phyloP scores from a whole-genome alignment of 2,113 vertebrate species.

The Emydura subglobosa region DNA sequence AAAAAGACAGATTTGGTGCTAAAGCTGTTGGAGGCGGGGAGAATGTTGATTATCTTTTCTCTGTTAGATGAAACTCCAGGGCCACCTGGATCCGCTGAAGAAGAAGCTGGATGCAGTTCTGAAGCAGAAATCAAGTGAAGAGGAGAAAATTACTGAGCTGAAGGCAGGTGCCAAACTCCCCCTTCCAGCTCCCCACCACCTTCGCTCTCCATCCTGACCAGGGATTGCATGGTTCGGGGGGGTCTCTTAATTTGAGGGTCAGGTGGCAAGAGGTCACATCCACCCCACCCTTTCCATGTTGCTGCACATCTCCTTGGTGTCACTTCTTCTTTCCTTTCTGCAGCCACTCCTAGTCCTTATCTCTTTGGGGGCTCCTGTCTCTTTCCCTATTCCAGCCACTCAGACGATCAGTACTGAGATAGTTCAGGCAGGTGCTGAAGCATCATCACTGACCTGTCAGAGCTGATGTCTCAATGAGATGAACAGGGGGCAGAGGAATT shows the following conservation, averaged over 20 bases:
- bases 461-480: accelerated
- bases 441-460: accelerated
- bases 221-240: no score
- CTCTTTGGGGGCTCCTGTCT: neutral
- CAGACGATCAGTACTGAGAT: neutral
- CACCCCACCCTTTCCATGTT: neutral
- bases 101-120: conserved; percentile 77
- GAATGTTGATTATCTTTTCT: neutral
- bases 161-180: conserved; percentile 53
- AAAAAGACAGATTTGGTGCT: neutral
- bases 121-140: conserved; percentile 78
- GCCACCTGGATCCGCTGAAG: conserved; percentile 77
- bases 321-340: accelerated
- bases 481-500: neutral
- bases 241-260: no score
- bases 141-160: conserved; percentile 75
- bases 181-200: accelerated
- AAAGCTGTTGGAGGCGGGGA: neutral
- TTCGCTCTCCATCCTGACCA: neutral
- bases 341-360: neutral
- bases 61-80: conserved; percentile 77
- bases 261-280: neutral
- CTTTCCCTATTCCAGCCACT: neutral
- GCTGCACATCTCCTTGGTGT: neutral
- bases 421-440: accelerated